These are phyloP conservation scores for Phalacrocorax aristotelis DNA, from an alignment of 2,113 vertebrate species.

Conservation along the genomic window DNA sequence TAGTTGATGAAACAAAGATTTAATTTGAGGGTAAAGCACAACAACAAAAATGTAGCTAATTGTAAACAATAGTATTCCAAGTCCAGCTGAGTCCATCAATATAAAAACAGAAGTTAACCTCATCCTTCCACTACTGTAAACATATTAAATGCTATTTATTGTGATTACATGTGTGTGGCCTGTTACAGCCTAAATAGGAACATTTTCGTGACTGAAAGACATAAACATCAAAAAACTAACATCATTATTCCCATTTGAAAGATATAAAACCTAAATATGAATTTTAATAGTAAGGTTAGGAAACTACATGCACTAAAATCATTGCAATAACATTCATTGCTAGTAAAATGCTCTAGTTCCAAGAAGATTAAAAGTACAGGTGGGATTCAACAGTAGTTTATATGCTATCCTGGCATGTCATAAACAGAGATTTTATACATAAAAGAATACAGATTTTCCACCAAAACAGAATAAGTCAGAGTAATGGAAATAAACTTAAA, in stretches of 20 bases:
- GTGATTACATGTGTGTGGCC: slow-evolving; percentile 85
- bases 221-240: slow-evolving; percentile 79
- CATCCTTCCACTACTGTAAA: slow-evolving; percentile 88
- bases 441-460: slow-evolving; percentile 27
- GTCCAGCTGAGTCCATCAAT: slow-evolving; percentile 83
- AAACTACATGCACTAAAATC: slow-evolving; percentile 50
- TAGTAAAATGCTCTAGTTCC: slow-evolving; percentile 31
- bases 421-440: slow-evolving; percentile 69
- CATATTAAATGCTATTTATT: slow-evolving; percentile 91
- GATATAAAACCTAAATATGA: slow-evolving; percentile 84
- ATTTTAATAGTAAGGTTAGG: slow-evolving; percentile 80
- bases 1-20: slow-evolving; percentile 81
- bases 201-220: slow-evolving; percentile 84
- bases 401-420: slow-evolving; percentile 64
- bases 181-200: slow-evolving; percentile 77
- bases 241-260: slow-evolving; percentile 73
- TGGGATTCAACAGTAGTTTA: slow-evolving; percentile 69
- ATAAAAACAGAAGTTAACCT: slow-evolving; percentile 83
- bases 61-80: slow-evolving; percentile 82
- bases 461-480: not conserved
- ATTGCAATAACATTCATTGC: slow-evolving; percentile 10
- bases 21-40: slow-evolving; percentile 80
- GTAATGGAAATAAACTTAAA: not conserved
- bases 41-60: slow-evolving; percentile 83
- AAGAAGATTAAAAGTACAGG: slow-evolving; percentile 68